Evolutionary conservation across 2,888 invertebrate species (phyloP), one percentile per base, ranked within the genome.

Genomic region (Heliconius cydno): DNA sequence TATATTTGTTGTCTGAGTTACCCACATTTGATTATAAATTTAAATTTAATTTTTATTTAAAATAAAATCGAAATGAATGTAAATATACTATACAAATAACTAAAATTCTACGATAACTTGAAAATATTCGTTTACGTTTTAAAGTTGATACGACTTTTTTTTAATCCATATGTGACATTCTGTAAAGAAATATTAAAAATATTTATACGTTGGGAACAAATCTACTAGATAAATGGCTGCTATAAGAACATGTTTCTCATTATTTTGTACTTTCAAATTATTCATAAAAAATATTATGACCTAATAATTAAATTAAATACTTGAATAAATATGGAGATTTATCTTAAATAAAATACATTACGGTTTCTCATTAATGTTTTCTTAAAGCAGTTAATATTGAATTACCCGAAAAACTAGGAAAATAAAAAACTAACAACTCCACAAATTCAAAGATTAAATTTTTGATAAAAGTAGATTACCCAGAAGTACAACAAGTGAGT

Each of bases 361-460:
- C 22, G 7, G 52, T 57, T 57, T 57, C 6, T 19, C 13, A 19
- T 52, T 0, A 52, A 52, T 19, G 7, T 22, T 22, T 57, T 57
- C 22, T 57, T 22, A 60, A 60, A n/a, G 9, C 0, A 60, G 22
- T 19, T 57, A 10, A 9, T n/a, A 6, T 22, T 22, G 3, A 34
- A 25, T 60, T 38, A 60, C 73, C 73, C 60, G n/a, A 34, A 60
- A 60, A 60, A 38, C 60, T n/a, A 25, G 34, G 34, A 22, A n/a
- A 3, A 2, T 25, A 3, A 73, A 15, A 25, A 60, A 13, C n/a
- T 38, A 34, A 15, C 73, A 60, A 34, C 4, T n/a, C 60, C 22
- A 60, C 4, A 34, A 34, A 38, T 38, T 60, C 73, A 73, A 73
- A 73, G 60, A 73, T n/a, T 60, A 60, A 60, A 73, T 38, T 34